Evolutionary conservation across 2,113 vertebrate genomes (phyloP).

Genomic region (Ochotona princeps): DNA sequence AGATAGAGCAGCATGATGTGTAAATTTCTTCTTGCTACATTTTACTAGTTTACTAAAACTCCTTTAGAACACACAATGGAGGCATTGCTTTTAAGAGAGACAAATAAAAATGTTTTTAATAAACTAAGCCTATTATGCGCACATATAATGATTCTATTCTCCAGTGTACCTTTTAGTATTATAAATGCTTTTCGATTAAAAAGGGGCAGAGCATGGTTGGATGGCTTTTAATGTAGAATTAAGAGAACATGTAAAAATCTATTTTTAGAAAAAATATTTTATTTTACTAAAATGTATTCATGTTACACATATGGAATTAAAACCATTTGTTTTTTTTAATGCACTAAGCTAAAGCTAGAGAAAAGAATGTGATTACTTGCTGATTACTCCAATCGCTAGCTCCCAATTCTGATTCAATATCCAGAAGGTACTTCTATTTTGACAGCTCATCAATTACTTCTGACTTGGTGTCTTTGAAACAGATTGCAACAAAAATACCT

Average conservation of each 20-base stretch:
- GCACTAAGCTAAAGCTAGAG: background rate
- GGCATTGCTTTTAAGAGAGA: constrained; percentile 21
- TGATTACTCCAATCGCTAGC: background rate
- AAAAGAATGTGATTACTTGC: background rate
- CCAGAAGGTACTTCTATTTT: background rate
- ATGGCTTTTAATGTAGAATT: constrained; percentile 46
- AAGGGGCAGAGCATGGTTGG: background rate
- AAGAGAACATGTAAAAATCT: background rate
- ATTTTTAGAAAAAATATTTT: constrained; percentile 55
- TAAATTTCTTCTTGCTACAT: constrained; percentile 41
- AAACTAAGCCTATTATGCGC: constrained; percentile 29
- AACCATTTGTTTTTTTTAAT: background rate
- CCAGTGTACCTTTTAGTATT: constrained; percentile 26
- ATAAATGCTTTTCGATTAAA: constrained; percentile 69
- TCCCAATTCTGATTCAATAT: background rate
- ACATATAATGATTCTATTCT: constrained; percentile 42
- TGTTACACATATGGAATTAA: background rate
- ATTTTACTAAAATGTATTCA: constrained; percentile 8
- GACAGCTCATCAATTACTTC: background rate
- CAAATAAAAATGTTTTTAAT: constrained; percentile 71
- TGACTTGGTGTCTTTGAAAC: background rate
- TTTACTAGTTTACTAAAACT: constrained; percentile 30
- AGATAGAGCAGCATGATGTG: constrained; percentile 48
- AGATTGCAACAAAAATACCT: background rate
- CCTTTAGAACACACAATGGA: background rate